A percentile compares a stretch with the other conserved stretches of the same genome.
phyloP scores from a whole-genome alignment of 2,888 invertebrate species.

The Sminthurides aquaticus region DNA sequence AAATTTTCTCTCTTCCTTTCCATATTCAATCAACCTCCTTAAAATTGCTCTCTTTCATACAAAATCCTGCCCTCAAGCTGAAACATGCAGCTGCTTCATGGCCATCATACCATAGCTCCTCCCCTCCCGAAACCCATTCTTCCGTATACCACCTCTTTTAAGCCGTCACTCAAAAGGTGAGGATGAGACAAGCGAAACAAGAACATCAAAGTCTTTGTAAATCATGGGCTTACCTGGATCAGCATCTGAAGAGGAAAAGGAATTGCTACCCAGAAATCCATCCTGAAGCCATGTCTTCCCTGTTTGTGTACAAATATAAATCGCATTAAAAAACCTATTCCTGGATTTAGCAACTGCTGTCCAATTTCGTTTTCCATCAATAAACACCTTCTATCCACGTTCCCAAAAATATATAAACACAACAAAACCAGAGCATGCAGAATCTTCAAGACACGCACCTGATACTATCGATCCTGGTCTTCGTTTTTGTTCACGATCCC shows the following conservation, averaged over 20 bases:
- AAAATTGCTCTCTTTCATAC: not conserved
- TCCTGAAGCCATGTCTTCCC: conserved; percentile 19
- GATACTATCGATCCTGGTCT: not conserved
- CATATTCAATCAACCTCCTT: not conserved
- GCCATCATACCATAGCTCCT: too few species aligned
- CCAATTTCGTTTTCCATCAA: not conserved
- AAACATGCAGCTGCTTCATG: too few species aligned
- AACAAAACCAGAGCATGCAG: too few species aligned
- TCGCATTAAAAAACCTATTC: too few species aligned
- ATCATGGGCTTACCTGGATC: conserved; percentile 20
- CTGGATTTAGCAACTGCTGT: not conserved
- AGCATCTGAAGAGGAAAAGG: conserved; percentile 19
- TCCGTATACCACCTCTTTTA: too few species aligned
- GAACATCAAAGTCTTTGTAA: not conserved
- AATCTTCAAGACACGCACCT: too few species aligned
- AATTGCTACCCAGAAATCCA: conserved; percentile 7
- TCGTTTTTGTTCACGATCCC: conserved; percentile 36
- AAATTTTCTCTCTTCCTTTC: conserved; percentile 26
- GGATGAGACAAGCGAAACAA: not conserved
- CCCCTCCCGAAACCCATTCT: too few species aligned
- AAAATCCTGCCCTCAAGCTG: not conserved
- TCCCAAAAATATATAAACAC: too few species aligned
- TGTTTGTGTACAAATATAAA: too few species aligned
- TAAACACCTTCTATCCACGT: not conserved
- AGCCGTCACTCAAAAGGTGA: too few species aligned